Conservation (phyloP, 2,113 vertebrate species). For the Paradisaea rubra region DNA sequence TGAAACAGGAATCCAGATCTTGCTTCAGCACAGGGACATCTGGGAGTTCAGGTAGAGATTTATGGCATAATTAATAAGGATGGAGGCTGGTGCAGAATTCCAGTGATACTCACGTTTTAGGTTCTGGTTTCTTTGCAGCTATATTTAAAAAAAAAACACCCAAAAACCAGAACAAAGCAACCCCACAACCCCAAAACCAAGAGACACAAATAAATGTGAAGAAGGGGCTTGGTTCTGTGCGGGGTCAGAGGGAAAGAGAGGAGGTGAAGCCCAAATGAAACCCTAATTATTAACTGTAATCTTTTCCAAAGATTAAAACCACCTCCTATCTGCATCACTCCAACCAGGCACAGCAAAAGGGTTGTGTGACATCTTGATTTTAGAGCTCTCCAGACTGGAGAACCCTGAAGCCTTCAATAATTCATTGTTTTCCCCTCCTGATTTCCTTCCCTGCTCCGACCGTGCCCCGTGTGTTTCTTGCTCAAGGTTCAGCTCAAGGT, state of each 20-base stretch:
- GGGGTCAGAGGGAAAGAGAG: background rate
- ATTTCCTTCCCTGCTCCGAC: conserved; percentile 7
- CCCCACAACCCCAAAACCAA: background rate
- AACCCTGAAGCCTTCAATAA: conserved; percentile 37
- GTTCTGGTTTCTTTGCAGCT: background rate
- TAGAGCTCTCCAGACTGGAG: background rate
- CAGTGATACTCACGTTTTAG: background rate
- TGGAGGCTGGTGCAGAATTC: background rate
- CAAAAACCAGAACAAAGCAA: background rate
- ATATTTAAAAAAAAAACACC: background rate
- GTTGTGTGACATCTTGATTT: background rate
- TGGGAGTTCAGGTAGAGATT: background rate
- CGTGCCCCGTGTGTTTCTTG: background rate
- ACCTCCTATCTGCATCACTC: background rate
- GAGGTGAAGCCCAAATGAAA: background rate
- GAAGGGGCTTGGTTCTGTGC: background rate
- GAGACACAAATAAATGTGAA: background rate
- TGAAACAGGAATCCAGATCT: background rate
- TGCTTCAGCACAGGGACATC: background rate
- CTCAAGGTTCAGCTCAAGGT: conserved; percentile 61
- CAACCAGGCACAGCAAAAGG: background rate
- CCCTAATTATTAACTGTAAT: background rate
- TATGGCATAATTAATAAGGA: background rate
- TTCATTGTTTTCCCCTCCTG: conserved; percentile 29
- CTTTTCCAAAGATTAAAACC: background rate